phyloP scores from a whole-genome alignment of 2,113 vertebrate species.

The Charina bottae region DNA sequence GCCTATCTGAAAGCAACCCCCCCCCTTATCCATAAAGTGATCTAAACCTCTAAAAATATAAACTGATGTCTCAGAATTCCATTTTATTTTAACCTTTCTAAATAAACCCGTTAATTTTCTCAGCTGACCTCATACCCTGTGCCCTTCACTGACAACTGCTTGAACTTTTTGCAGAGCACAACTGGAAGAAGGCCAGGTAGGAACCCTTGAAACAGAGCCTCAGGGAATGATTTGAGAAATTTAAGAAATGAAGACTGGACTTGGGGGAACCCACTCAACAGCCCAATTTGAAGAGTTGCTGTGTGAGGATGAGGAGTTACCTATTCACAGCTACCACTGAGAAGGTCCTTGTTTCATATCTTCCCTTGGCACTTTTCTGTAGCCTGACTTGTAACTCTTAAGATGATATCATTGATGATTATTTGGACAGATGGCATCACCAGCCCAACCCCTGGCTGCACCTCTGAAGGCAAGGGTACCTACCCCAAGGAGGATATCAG shows the following conservation, averaged over 20 bases:
- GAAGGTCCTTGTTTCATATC: background rate
- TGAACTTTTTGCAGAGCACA: constrained; percentile 16
- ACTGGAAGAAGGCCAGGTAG: constrained; percentile 1
- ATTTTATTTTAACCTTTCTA: background rate
- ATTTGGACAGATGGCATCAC: background rate
- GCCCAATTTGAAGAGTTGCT: background rate
- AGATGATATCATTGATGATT: background rate
- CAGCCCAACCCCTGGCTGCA: background rate
- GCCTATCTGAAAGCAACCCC: background rate
- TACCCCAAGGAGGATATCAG: background rate
- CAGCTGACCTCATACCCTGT: background rate
- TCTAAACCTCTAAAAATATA: background rate
- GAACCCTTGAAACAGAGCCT: background rate
- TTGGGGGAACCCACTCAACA: background rate
- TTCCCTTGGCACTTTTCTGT: background rate
- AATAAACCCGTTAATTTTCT: background rate
- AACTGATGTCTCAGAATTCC: background rate
- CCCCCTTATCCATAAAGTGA: background rate
- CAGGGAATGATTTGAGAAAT: background rate
- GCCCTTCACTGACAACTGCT: constrained; percentile 32
- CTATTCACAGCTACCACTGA: background rate
- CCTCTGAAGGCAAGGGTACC: background rate
- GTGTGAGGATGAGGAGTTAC: background rate
- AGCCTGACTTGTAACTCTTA: background rate
- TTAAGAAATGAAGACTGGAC: background rate